Percentiles rank a stretch among this genome's conserved stretches.
Evolutionary conservation across 1,140 invertebrate genomes (phyloP).

Genomic region (Drosophila biarmipes): DNA sequence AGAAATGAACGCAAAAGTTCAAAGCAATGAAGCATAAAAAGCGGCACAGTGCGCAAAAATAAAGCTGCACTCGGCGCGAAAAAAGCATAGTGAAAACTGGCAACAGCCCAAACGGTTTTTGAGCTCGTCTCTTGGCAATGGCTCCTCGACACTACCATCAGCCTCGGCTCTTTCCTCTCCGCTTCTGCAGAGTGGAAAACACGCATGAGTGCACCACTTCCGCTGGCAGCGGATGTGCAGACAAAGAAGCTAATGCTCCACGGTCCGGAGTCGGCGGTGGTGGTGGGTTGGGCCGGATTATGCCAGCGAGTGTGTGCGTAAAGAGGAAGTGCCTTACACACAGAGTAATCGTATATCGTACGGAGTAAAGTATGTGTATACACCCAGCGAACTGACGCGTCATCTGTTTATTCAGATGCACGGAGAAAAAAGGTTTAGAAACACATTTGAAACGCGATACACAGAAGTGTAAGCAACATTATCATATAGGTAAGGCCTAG

Average conservation of each 20-base stretch:
- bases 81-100: conserved; percentile 57
- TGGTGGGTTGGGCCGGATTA: conserved; percentile 30
- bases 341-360: conserved; percentile 37
- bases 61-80: conserved; percentile 26
- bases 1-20: conserved; percentile 76
- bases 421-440: conserved; percentile 10
- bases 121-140: conserved; percentile 17
- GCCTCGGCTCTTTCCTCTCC: conserved; percentile 30
- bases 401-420: conserved; percentile 50
- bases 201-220: conserved; percentile 82
- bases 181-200: conserved; percentile 58
- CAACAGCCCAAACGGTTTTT: conserved; percentile 51
- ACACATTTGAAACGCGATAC: no score
- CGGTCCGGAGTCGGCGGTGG: conserved; percentile 38
- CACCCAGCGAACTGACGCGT: conserved; percentile 44
- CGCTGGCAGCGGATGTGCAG: conserved; percentile 70
- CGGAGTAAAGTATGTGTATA: conserved; percentile 24
- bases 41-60: conserved; percentile 26
- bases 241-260: conserved; percentile 66
- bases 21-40: conserved; percentile 79
- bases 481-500: no score
- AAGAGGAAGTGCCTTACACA: conserved; percentile 62
- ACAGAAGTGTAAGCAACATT: no score
- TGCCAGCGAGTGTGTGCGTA: conserved; percentile 52
- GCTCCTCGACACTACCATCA: conserved; percentile 20